Percentiles rank a stretch among this genome's conserved stretches.
phyloP scores from a whole-genome alignment of 1,140 invertebrate species.

The Drosophila takahashii region DNA sequence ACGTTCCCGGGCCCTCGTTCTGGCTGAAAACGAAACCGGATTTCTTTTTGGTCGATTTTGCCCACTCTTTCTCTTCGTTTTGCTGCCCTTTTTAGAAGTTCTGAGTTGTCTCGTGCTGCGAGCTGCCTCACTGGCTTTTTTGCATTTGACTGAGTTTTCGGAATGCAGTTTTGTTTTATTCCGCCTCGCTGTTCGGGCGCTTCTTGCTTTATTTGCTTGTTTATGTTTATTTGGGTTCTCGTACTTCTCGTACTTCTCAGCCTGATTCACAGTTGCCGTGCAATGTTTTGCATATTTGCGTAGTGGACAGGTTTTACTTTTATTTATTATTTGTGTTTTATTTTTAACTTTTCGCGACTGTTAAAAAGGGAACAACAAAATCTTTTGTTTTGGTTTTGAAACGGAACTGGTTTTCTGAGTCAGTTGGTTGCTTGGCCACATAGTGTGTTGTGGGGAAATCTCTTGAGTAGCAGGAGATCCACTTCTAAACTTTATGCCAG shows the following conservation, averaged over 20 bases:
- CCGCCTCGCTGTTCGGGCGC: constrained; percentile 31
- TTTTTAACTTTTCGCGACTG: neutral
- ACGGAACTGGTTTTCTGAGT: constrained; percentile 61
- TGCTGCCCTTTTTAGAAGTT: constrained; percentile 62
- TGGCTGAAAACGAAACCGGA: constrained; percentile 81
- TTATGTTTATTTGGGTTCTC: constrained; percentile 22
- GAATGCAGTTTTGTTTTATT: constrained; percentile 71
- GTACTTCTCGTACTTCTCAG: constrained; percentile 6
- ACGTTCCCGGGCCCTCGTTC: constrained; percentile 52
- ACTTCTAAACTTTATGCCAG: neutral
- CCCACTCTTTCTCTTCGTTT: constrained; percentile 10
- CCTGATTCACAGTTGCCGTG: constrained; percentile 66
- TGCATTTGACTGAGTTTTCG: constrained; percentile 76
- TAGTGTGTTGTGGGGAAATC: neutral
- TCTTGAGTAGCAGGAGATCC: neutral
- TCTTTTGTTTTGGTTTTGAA: constrained; percentile 71
- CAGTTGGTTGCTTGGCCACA: constrained; percentile 35
- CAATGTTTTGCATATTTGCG: constrained; percentile 57
- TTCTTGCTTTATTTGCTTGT: constrained; percentile 28
- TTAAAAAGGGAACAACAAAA: constrained; percentile 36
- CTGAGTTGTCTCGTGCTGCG: constrained; percentile 48
- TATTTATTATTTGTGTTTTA: constrained; percentile 25
- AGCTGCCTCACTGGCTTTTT: constrained; percentile 39
- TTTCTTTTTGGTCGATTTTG: constrained; percentile 65
- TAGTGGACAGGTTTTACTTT: constrained; percentile 47